Evolutionary conservation across 2,888 invertebrate species (phyloP), one percentile per base, ranked within the genome.

Genomic region (Tortricodes alternella): DNA sequence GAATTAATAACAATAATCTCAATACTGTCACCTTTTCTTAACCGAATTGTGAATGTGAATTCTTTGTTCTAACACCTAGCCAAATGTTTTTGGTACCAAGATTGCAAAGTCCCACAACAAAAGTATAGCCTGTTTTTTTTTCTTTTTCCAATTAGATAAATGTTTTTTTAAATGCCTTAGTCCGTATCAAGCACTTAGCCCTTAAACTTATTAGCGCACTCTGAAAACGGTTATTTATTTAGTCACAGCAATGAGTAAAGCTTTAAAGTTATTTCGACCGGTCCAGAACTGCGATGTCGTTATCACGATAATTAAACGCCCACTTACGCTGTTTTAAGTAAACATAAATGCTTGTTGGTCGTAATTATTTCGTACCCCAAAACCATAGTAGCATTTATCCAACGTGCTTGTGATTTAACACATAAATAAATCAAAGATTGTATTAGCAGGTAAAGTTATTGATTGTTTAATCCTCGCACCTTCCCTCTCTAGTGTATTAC

Each of bases 301-400:
- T 55, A 59, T 32, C 48, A 29, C 15, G 13, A 23, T 46, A 48
- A 58, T 55, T 44, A 29, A 58, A 55, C 43, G 43, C 43, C 44
- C 49, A 49, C 48, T 29, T 46, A 49, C 27, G 11, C 19, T 27
- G 27, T 18, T 37, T 57, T 29, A 35, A 37, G 37, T 41, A 29
- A 15, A 44, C 35, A 39, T 18, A 35, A 41, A 41, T 35, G 21
- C 37, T 24, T 43, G 35, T 37, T 29, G 35, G 21, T 43, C 37
- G 29, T 48, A 32, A 35, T 53, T 46, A 9, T 24, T 24, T 13
- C 7, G 19, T 18, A n/a, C n/a, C n/a, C 39, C 19, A 29, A 3
- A 23, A 18, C 5, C 27, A 4, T 46, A 21, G n/a, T 34, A 21
- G 13, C 23, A 3, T 32, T 27, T 8, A 37, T 27, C 13, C 16